Conservation (phyloP, 2,113 vertebrate genomes). For the Nycticorax nycticorax region DNA sequence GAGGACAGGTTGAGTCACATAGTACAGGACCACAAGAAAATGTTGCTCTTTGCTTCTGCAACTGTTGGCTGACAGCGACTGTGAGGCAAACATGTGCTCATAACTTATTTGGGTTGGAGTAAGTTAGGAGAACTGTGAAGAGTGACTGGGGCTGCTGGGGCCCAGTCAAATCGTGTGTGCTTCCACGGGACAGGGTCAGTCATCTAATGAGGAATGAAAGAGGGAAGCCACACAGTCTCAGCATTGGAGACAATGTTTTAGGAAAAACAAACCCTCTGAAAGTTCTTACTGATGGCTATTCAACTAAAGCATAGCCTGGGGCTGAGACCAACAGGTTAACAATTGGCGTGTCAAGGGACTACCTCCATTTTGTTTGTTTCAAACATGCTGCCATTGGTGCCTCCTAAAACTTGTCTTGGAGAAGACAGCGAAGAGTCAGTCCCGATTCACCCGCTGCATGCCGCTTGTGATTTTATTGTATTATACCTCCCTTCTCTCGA, state of each 20-base stretch:
- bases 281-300: neutral
- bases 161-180: neutral
- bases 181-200: neutral
- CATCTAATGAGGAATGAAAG: neutral
- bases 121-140: neutral
- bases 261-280: neutral
- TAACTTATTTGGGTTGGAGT: neutral
- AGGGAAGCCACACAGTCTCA: neutral
- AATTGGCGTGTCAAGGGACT: neutral
- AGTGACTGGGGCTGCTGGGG: accelerated
- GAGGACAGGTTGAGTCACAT: neutral
- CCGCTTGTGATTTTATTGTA: neutral
- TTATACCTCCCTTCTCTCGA: neutral
- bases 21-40: neutral
- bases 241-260: neutral
- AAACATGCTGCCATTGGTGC: neutral
- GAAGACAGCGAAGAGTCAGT: neutral
- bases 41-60: neutral
- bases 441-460: accelerated
- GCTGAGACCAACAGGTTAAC: neutral
- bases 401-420: neutral
- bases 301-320: neutral
- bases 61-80: neutral
- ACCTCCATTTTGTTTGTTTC: neutral
- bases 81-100: accelerated